Conservation (phyloP, 2,888 invertebrate genomes). For the Drosophila acutilabella region DNA sequence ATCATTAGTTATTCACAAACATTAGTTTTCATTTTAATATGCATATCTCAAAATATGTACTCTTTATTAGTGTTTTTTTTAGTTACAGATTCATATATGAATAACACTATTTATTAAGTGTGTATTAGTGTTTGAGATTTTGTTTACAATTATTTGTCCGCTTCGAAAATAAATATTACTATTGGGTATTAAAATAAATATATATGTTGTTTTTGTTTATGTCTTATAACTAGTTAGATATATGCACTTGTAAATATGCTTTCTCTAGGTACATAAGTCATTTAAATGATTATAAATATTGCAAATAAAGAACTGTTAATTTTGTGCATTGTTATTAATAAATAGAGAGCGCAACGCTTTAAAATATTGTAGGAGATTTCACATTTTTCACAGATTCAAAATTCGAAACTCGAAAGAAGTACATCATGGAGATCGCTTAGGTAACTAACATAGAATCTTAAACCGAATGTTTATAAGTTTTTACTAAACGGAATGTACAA, state of each 20-base stretch:
- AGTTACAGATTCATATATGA: slow-evolving; percentile 47
- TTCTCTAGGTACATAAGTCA: slow-evolving; percentile 76
- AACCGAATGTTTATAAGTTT: slow-evolving; percentile 51
- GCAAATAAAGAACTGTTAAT: slow-evolving; percentile 30
- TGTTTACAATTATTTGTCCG: slow-evolving; percentile 72
- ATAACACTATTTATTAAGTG: slow-evolving; percentile 31
- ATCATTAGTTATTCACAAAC: not conserved
- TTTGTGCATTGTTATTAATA: slow-evolving; percentile 50
- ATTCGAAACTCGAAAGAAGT: slow-evolving; percentile 54
- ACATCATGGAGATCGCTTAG: slow-evolving; percentile 71
- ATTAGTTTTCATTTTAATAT: slow-evolving; percentile 44
- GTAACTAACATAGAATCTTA: slow-evolving; percentile 54
- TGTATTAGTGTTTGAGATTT: slow-evolving; percentile 40
- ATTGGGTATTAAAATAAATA: slow-evolving; percentile 64
- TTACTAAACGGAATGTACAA: slow-evolving; percentile 74
- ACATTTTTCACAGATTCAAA: slow-evolving; percentile 42
- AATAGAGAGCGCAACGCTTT: slow-evolving; percentile 35
- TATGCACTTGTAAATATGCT: slow-evolving; percentile 50
- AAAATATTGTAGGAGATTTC: slow-evolving; percentile 40
- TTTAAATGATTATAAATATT: slow-evolving; percentile 46
- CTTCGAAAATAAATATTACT: slow-evolving; percentile 63
- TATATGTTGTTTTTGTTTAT: slow-evolving; percentile 25
- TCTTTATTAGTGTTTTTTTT: slow-evolving; percentile 64
- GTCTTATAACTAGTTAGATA: slow-evolving; percentile 43
- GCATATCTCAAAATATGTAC: slow-evolving; percentile 74